phyloP scores from a whole-genome alignment of 2,113 vertebrate species.

The Phrynosoma blainvillii region DNA sequence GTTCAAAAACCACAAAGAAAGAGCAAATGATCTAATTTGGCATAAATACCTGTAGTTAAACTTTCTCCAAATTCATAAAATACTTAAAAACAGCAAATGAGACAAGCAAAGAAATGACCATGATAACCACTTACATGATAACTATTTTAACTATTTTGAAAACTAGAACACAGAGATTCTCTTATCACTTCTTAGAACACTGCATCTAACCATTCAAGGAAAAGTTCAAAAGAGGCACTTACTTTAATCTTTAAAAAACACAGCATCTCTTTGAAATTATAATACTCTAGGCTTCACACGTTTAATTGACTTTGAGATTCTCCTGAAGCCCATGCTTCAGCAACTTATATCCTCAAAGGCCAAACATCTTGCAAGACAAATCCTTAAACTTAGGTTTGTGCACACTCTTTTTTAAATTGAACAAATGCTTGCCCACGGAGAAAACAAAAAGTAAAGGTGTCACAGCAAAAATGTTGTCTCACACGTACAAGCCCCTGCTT shows the following conservation, averaged over 20 bases:
- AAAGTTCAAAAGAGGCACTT: background rate
- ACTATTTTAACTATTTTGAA: background rate
- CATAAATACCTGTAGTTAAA: background rate
- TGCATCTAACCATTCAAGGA: background rate
- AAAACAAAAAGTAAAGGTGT: background rate
- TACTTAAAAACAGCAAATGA: background rate
- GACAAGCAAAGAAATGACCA: background rate
- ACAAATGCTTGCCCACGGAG: background rate
- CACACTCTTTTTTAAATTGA: background rate
- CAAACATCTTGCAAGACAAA: background rate
- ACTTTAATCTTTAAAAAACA: background rate
- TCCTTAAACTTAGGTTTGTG: background rate
- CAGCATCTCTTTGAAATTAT: background rate
- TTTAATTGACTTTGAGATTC: background rate
- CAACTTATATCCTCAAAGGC: background rate
- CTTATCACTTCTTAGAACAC: background rate
- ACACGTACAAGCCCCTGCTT: background rate
- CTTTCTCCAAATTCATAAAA: background rate
- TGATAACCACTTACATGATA: background rate
- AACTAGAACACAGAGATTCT: background rate
- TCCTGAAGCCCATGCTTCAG: background rate
- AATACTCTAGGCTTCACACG: background rate
- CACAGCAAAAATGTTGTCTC: background rate
- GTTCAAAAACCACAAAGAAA: slow-evolving; percentile 4
- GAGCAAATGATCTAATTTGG: background rate